Percentiles rank a stretch among this genome's conserved stretches.
Conservation (phyloP, 2,797 vertebrate genomes). For the Syngnathus rostellatus region DNA sequence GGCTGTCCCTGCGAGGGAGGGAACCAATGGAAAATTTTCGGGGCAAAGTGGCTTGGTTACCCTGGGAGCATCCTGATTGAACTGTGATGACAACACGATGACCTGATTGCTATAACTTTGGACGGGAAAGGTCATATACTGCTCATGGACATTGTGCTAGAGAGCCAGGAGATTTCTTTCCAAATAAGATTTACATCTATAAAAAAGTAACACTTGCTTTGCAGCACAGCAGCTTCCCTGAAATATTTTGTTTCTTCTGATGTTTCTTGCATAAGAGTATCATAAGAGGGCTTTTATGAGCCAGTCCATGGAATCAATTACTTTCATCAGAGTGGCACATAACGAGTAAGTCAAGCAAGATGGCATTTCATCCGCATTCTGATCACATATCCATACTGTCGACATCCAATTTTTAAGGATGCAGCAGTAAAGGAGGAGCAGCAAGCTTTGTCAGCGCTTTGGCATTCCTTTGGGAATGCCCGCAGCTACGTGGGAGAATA, state of each 20-base stretch:
- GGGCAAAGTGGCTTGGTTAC: neutral
- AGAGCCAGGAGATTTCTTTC: too few relatives aligned
- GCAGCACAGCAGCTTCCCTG: too few relatives aligned
- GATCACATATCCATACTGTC: constrained; percentile 1
- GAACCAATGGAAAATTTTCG: neutral
- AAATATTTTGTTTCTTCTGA: too few relatives aligned
- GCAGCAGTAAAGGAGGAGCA: constrained; percentile 49
- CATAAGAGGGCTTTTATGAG: too few relatives aligned
- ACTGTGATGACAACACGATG: neutral
- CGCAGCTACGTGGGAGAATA: constrained; percentile 63
- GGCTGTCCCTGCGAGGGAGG: neutral
- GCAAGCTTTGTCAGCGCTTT: constrained; percentile 67
- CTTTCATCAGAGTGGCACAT: neutral
- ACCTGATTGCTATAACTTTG: neutral
- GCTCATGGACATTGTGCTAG: neutral
- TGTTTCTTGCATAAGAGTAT: too few relatives aligned
- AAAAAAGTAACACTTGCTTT: neutral
- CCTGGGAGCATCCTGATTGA: constrained; percentile 12
- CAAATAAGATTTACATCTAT: too few relatives aligned
- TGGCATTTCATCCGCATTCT: neutral
- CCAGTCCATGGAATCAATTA: neutral
- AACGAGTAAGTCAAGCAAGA: neutral
- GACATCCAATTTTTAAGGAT: constrained; percentile 61
- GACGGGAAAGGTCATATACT: neutral
- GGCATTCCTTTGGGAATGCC: constrained; percentile 62